A percentile compares a stretch with the other conserved stretches of the same genome.
Conservation (phyloP, 2,888 invertebrate genomes). For the Rotaria socialis region DNA sequence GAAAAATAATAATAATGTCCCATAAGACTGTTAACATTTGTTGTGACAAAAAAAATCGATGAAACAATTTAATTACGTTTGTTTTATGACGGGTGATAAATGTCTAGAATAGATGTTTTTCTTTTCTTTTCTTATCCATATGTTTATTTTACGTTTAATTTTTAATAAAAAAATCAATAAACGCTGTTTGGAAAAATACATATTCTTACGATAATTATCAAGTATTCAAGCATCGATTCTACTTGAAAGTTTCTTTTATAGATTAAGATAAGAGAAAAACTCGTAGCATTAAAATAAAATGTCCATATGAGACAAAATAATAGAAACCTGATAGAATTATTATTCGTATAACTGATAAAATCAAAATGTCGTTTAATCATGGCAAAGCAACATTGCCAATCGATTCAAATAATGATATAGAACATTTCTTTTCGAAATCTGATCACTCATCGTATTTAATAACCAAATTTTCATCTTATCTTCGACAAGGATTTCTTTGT, state of each 20-base stretch:
- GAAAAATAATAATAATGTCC: background rate
- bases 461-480: background rate
- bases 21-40: background rate
- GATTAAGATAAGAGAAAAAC: background rate
- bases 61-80: no score
- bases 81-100: no score
- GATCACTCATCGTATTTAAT: background rate
- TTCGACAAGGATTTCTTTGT: constrained; percentile 23
- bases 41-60: background rate
- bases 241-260: background rate
- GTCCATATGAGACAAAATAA: background rate
- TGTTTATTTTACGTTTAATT: background rate
- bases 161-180: background rate
- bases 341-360: background rate
- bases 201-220: no score
- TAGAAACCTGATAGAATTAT: background rate
- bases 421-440: background rate
- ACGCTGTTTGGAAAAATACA: no score
- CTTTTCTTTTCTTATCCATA: background rate
- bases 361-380: background rate
- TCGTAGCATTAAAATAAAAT: background rate
- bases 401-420: background rate
- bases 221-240: no score
- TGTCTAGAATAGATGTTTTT: background rate
- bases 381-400: background rate